Conservation (phyloP, 2,888 invertebrate species). For the Meghimatium bilineatum region DNA sequence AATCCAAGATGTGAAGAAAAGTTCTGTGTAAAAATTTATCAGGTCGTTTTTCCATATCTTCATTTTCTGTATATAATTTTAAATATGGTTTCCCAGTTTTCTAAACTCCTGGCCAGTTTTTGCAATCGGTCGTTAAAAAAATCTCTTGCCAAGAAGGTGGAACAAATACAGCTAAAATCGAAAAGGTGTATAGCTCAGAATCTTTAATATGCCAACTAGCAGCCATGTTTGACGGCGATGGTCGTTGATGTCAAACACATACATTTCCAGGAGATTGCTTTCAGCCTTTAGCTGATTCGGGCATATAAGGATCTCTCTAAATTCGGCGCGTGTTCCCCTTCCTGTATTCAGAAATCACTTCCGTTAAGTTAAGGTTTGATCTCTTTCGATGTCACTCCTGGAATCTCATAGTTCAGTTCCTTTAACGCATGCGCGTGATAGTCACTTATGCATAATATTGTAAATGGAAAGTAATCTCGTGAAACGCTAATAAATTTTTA, state of each 20-base stretch:
- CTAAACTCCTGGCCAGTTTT: no score
- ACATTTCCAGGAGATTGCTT: not conserved
- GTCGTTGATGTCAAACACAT: constrained; percentile 23
- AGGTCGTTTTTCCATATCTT: no score
- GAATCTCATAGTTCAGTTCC: not conserved
- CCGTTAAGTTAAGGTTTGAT: not conserved
- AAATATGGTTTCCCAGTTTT: no score
- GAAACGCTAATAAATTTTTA: not conserved
- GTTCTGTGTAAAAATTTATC: no score
- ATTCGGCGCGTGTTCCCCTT: not conserved
- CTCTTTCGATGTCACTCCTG: not conserved
- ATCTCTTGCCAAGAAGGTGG: no score
- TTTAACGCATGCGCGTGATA: constrained; percentile 14
- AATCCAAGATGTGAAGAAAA: no score
- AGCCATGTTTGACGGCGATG: constrained; percentile 12
- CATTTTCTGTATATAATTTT: no score
- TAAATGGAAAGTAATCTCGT: not conserved
- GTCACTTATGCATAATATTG: not conserved
- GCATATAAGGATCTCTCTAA: not conserved
- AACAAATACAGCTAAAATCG: no score
- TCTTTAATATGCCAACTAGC: not conserved
- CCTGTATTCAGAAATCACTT: constrained; percentile 25
- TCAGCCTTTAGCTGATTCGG: not conserved
- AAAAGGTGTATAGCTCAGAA: not conserved
- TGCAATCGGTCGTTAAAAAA: no score